phyloP scores from a whole-genome alignment of 2,888 invertebrate genomes.

The Lumbricus terrestris region DNA sequence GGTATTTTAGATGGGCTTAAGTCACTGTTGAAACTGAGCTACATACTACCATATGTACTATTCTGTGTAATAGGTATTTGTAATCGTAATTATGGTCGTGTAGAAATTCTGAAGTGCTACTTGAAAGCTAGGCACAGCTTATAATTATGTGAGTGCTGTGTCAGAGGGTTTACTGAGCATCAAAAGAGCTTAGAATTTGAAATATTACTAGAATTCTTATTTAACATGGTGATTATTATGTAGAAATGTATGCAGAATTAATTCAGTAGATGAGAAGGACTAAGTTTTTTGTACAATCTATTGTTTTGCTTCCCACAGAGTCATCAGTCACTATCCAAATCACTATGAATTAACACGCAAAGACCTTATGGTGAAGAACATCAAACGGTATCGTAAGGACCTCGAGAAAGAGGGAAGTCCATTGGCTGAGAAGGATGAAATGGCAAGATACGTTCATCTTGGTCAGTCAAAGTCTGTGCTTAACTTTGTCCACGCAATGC shows the following conservation, averaged over 20 bases:
- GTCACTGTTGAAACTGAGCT: not conserved
- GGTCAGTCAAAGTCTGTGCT: conserved; percentile 51
- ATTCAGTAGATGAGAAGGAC: not conserved
- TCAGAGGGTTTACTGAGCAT: not conserved
- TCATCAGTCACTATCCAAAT: conserved; percentile 94
- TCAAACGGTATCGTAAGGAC: conserved; percentile 88
- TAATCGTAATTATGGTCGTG: not conserved
- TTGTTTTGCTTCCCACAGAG: conserved; percentile 61
- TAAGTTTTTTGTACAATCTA: not conserved
- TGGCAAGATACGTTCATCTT: conserved; percentile 57
- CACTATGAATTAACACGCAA: conserved; percentile 92
- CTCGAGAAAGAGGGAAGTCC: conserved; percentile 85
- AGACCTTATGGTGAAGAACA: conserved; percentile 92
- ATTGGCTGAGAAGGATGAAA: conserved; percentile 78
- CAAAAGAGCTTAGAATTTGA: not conserved
- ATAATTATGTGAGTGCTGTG: too few species aligned
- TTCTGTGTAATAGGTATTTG: not conserved
- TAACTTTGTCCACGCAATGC: not conserved
- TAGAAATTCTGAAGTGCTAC: too few species aligned
- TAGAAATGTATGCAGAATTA: not conserved
- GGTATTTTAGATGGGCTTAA: not conserved
- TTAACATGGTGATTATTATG: not conserved
- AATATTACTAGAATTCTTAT: not conserved
- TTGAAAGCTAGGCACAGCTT: too few species aligned
- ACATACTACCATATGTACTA: not conserved